phyloP scores from a whole-genome alignment of 2,888 invertebrate genomes.

The Eilema griseolum region DNA sequence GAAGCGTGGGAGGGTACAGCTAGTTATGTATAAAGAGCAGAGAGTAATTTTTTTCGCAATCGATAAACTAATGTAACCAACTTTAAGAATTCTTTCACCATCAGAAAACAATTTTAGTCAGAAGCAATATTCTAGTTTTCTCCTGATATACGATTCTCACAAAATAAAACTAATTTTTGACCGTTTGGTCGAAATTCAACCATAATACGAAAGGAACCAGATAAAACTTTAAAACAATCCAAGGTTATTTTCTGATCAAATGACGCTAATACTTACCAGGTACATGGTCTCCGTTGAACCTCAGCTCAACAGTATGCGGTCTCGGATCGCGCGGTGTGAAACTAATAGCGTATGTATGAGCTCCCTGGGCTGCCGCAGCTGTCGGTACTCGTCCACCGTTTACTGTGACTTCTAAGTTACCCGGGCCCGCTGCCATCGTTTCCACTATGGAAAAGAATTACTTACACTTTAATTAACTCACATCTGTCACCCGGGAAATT shows the following conservation, averaged over 20 bases:
- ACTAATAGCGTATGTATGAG: constrained; percentile 98
- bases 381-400: constrained; percentile 99
- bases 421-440: constrained; percentile 99
- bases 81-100: too few relatives aligned
- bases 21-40: too few relatives aligned
- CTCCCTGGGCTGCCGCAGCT: constrained; percentile 98
- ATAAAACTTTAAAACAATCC: background rate
- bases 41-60: too few relatives aligned
- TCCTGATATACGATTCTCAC: too few relatives aligned
- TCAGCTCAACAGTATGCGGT: constrained; percentile 96
- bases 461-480: background rate
- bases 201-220: background rate
- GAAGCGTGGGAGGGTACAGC: too few relatives aligned
- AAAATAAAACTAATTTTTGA: background rate
- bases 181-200: background rate
- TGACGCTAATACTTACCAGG: constrained; percentile 88
- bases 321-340: constrained; percentile 97
- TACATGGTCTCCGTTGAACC: constrained; percentile 98
- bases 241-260: too few relatives aligned
- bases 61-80: too few relatives aligned
- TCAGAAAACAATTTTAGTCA: too few relatives aligned
- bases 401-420: constrained; percentile 99
- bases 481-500: too few relatives aligned
- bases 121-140: too few relatives aligned
- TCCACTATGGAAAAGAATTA: constrained; percentile 89